phyloP scores from a whole-genome alignment of 2,797 vertebrate genomes.

The Choloepus didactylus region DNA sequence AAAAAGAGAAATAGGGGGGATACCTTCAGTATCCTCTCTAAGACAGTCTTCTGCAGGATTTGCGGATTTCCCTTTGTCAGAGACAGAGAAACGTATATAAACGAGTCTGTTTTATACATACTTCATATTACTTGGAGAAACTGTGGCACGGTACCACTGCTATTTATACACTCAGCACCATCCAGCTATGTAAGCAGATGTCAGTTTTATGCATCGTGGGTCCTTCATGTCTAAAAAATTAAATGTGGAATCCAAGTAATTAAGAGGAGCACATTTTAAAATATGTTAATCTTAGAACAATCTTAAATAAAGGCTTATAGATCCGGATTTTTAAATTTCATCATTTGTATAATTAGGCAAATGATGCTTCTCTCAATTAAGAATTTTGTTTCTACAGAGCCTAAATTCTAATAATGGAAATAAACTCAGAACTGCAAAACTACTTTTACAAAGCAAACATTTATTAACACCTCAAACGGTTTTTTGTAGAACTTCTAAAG shows the following conservation, averaged over 20 bases:
- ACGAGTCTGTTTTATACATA: not conserved
- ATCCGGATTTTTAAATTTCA: not conserved
- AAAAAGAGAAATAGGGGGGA: not conserved
- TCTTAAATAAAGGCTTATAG: not conserved
- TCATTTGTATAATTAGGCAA: not conserved
- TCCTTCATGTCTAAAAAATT: not conserved
- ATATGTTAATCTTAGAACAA: not conserved
- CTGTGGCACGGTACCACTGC: not conserved
- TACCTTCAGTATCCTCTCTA: not conserved
- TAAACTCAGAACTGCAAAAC: slow-evolving; percentile 22
- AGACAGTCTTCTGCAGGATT: not conserved
- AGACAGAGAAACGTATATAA: not conserved
- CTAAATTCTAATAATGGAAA: slow-evolving; percentile 35
- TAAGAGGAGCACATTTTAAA: not conserved
- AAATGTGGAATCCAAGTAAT: not conserved
- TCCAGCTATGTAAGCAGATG: not conserved
- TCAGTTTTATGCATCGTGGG: not conserved
- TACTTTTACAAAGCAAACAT: slow-evolving; percentile 75
- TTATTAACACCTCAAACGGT: slow-evolving; percentile 76
- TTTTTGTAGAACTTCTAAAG: slow-evolving; percentile 77
- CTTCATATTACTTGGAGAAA: not conserved
- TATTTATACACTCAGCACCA: not conserved
- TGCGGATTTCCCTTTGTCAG: not conserved
- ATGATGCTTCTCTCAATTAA: slow-evolving; percentile 30
- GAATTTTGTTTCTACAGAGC: slow-evolving; percentile 36